Base-by-base conservation (phyloP, 2,113 vertebrate genomes). In the Coracopsis vasa region DNA sequence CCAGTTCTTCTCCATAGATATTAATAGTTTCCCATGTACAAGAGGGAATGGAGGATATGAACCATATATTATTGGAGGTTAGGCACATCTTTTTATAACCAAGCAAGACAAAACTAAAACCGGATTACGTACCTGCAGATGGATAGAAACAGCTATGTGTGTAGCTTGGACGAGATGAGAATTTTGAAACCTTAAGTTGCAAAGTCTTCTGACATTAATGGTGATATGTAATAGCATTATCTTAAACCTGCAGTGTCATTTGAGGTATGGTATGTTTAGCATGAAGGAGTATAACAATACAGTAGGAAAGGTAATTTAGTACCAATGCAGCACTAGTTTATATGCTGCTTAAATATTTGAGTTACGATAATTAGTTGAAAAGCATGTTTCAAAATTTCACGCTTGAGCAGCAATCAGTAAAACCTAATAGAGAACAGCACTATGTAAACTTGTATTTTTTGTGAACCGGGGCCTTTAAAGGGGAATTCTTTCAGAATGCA, bases 1-100 rank as follows among this genome's bases (percentile, higher is more conserved):
- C 89, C 97, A 94, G 96, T 97, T 97, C 95, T 97, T 95, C 86
- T 97, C 92, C 71, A 79, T 66, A 96, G 85, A 80, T 96, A 97
- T 96, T 97, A 98, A 97, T 97, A 96, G 94, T 81, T 98, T 97
- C 86, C 93, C 45, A 33, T 82, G 92, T 88, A 94, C 60, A 92
- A 82, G 71, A 86, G 53, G 81, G 95, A 97, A 95, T 14, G 29
- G 93, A 94, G 80, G 94, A 96, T 95, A 97, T 44, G 89, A 97
- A 97, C 92, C 96, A 94, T 95, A 97, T 97, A 93, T 95, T 97
- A 37, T 28, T 77, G 82, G 31, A 91, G 45, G 42, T 73, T 82
- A 84, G 83, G 67, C 50, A 88, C 45, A 88, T 65, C 61, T 92
- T 28, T 62, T n/a, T 66, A 27, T 48, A 86, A 58, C 77, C 67